These are phyloP conservation scores for Parazoanthus atlanticus DNA, from an alignment of 92 coral and sea anemone genomes.

Conservation along the genomic window DNA sequence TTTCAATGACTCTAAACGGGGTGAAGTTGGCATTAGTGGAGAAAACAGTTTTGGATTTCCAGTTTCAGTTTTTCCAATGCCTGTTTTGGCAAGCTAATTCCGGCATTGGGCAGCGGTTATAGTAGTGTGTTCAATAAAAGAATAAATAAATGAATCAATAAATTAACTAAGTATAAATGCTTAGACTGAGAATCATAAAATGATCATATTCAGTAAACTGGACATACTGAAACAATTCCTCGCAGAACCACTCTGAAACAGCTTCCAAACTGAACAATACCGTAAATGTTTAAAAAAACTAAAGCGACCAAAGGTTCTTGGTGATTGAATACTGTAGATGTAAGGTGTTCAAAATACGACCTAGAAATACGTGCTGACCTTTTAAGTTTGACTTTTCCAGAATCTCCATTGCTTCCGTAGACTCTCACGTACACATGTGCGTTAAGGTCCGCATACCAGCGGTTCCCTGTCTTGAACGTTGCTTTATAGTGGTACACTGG, in stretches of 20 bases:
- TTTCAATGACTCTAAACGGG: too few species aligned
- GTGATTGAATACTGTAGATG: neutral
- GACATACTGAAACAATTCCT: neutral
- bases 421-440: constrained; percentile 57
- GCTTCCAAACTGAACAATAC: neutral
- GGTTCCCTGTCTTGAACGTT: constrained; percentile 69
- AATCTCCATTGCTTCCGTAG: constrained; percentile 67
- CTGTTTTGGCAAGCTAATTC: too few species aligned
- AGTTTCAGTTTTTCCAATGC: too few species aligned
- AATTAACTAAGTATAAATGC: too few species aligned
- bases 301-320: neutral
- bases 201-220: too few species aligned
- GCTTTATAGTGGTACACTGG: constrained; percentile 71
- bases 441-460: constrained; percentile 59
- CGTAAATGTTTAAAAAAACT: too few species aligned
- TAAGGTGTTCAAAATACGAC: neutral
- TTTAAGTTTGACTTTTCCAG: constrained; percentile 58
- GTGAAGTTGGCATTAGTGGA: too few species aligned
- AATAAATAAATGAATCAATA: too few species aligned
- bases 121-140: too few species aligned
- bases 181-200: too few species aligned
- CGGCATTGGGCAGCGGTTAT: too few species aligned
- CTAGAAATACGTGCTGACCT: constrained; percentile 16
- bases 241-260: neutral
- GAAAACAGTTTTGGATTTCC: too few species aligned